Evolutionary conservation across 2,797 vertebrate genomes (phyloP), one percentile per base, ranked within the genome.

Genomic region (Catamblyrhynchus diadema): DNA sequence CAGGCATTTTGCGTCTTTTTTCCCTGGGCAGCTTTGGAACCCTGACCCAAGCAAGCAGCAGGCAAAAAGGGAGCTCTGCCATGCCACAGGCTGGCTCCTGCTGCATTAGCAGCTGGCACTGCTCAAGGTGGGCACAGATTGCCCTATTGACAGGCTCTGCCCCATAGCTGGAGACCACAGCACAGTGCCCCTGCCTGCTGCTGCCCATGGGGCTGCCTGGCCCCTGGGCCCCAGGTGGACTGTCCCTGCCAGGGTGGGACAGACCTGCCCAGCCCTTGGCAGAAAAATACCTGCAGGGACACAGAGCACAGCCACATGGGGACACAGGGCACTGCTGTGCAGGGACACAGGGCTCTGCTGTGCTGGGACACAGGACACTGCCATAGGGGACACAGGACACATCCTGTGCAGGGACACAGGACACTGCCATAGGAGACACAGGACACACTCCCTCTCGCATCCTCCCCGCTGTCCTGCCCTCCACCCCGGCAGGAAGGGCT

Each of bases 161-260:
- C 50, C 47, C 28, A 33, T 27, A 14, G 35, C 60, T 20, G n/a
- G 37, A 32, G 8, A 14, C 13, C 13, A 1, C 10, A 73, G n/a
- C 69, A 50, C 27, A 25, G 32, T 20, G 23, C 8, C 48, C 35
- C 32, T 22, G 37, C 27, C 51, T 41, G 35, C 45, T 45, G 18
- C 54, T 65, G 48, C 33, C 66, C 9, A 0, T 4, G 3, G 61
- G 47, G 30, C 25, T 71, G 54, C 69, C 35, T 6, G 30, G 28
- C 6, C 15, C 1, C 1, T 8, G 27, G 18, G 6, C 30, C 12
- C 14, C 11, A 6, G 17, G 9, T 1, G 3, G 21, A 23, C 30
- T 6, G 8, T 70, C 37, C 37, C 28, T 48, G 35, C 2, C 3
- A 28, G 50, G 53, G 24, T 54, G 72, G 57, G 54, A n/a, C 28